Base-by-base conservation (phyloP, 2,888 invertebrate genomes). In the Molanna angustata region DNA sequence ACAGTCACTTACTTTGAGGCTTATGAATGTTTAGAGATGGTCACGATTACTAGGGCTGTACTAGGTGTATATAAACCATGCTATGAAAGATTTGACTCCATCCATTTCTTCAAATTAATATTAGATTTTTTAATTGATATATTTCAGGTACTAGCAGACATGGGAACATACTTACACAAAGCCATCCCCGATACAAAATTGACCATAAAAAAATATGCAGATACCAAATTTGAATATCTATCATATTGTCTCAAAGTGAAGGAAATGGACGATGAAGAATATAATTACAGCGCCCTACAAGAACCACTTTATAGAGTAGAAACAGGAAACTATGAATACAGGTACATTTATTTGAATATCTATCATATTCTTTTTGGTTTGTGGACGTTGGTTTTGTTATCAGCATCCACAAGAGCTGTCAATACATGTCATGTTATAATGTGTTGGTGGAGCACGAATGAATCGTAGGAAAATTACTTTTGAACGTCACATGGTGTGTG, bases 191-290 rank as follows among this genome's bases (percentile, higher is more conserved):
- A 99, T 68, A 99, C 98, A 0, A 88, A 94, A 64, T 74, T 99
- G 22, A 99, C 99, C 0, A 94, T 99, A 33, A 90, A 93, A 62
- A 97, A 97, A 66, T 99, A 99, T 69, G 93, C 98, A 0, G 98
- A 99, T 72, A 92, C 94, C 0, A 99, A 99, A 72, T 99, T 99
- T 69, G 98, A 99, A 66, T 99, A 99, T 69, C 76, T 99, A 49
- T 98, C 98, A 0, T 99, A 99, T 69, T 99, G 99, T 66, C 76
- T 99, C 51, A 99, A 99, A 75, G 95, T 99, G 0, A 99, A 99
- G 69, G 99, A 99, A 72, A 91, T 99, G 92, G 99, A 99, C 63
- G 99, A 99, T 66, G 99, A 99, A 67, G 97, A 98, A 65, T 94
- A 94, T 61, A 92, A 91, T 40, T 97, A 91, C 66, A 89, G 88